Evolutionary conservation across 2,888 invertebrate species (phyloP).

Genomic region (Lordiphosa fenestrarum): DNA sequence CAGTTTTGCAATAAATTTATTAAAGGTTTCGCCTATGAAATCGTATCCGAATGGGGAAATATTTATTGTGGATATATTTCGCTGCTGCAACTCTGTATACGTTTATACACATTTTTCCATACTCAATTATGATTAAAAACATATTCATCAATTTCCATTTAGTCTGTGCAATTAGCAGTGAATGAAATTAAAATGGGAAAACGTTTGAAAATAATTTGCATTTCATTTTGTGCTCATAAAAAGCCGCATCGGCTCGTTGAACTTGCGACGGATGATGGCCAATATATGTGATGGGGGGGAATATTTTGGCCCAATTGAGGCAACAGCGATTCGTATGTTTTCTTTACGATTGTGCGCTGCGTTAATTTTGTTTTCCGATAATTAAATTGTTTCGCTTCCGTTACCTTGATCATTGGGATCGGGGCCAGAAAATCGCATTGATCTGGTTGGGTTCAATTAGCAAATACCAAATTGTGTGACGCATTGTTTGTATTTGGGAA

Average conservation of each 20-base stretch:
- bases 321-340: constrained; percentile 22
- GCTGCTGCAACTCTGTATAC: not conserved
- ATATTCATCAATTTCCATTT: constrained; percentile 42
- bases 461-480: constrained; percentile 49
- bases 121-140: constrained; percentile 46
- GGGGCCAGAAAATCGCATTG: constrained; percentile 26
- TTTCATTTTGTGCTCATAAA: constrained; percentile 32
- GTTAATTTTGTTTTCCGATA: constrained; percentile 45
- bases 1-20: constrained; percentile 41
- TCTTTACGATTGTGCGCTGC: constrained; percentile 36
- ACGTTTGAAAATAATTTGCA: constrained; percentile 44
- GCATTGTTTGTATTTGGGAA: constrained; percentile 63
- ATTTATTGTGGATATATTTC: constrained; percentile 33
- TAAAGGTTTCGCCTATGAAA: constrained; percentile 31
- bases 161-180: constrained; percentile 46
- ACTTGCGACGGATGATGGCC: constrained; percentile 21
- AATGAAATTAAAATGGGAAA: constrained; percentile 44
- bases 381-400: constrained; percentile 66
- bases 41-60: constrained; percentile 30
- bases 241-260: constrained; percentile 39
- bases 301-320: constrained; percentile 18
- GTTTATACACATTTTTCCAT: constrained; percentile 12
- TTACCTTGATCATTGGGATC: constrained; percentile 55
- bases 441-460: constrained; percentile 55
- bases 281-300: no score